phyloP scores from a whole-genome alignment of 2,888 invertebrate genomes.

The Lagria hirta region DNA sequence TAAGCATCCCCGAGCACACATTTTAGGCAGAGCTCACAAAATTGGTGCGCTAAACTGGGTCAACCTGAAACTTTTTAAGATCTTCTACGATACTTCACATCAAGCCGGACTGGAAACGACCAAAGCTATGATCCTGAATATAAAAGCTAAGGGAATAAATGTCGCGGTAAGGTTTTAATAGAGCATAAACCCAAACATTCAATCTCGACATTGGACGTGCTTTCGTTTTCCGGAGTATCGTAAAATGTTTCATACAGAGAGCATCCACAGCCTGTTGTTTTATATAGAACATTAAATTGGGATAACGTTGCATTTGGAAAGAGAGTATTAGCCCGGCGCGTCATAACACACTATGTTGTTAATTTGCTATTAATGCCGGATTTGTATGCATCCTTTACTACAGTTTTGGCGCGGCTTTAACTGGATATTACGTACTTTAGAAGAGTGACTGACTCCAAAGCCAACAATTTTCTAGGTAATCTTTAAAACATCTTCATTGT shows the following conservation, averaged over 20 bases:
- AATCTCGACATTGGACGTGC: slow-evolving; percentile 33
- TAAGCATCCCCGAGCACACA: no score
- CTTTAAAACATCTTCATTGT: no score
- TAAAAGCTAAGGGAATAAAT: slow-evolving; percentile 25
- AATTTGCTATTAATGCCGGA: slow-evolving; percentile 10
- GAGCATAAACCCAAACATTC: slow-evolving; percentile 35
- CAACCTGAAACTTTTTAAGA: slow-evolving; percentile 10
- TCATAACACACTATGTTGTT: slow-evolving; percentile 8
- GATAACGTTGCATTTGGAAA: slow-evolving; percentile 12
- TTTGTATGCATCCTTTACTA: slow-evolving; percentile 22
- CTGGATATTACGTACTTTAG: no score
- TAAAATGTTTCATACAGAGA: slow-evolving; percentile 31
- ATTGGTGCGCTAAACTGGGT: no score
- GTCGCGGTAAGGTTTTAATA: slow-evolving; percentile 32
- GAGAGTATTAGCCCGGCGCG: slow-evolving; percentile 10
- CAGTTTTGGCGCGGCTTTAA: no score
- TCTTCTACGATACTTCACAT: slow-evolving; percentile 4
- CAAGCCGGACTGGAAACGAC: slow-evolving; percentile 2
- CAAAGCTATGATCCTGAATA: slow-evolving; percentile 22
- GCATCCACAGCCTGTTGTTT: slow-evolving; percentile 23
- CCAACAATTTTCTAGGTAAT: no score
- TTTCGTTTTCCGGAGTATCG: slow-evolving; percentile 27
- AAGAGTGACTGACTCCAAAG: no score
- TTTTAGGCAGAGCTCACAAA: no score
- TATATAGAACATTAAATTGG: slow-evolving; percentile 18